A percentile compares a stretch with the other conserved stretches of the same genome.
phyloP scores from a whole-genome alignment of 2,797 vertebrate species.

The Xiphorhynchus erythropygius region DNA sequence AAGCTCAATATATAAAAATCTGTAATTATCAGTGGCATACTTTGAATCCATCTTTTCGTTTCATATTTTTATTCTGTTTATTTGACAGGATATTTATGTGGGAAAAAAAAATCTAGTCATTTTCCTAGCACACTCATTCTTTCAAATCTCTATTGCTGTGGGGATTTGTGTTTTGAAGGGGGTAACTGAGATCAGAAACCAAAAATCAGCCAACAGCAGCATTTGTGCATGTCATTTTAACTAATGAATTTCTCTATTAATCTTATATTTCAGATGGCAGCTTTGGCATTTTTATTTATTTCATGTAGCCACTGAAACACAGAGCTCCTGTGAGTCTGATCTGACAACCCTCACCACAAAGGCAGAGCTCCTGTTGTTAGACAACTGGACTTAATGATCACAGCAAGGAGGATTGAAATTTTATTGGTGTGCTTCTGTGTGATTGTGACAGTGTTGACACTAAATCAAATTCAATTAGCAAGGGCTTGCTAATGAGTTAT shows the following conservation, averaged over 20 bases:
- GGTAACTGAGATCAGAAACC: neutral
- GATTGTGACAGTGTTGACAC: conserved; percentile 72
- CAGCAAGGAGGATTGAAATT: conserved; percentile 62
- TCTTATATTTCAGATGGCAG: conserved; percentile 9
- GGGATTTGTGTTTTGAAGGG: conserved; percentile 16
- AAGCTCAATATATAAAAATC: neutral
- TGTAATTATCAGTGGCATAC: neutral
- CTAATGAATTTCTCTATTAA: conserved; percentile 45
- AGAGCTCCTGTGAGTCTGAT: conserved; percentile 31
- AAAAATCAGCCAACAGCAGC: neutral
- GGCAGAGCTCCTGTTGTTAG: conserved; percentile 62
- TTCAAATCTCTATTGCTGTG: neutral
- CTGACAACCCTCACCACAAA: conserved; percentile 69
- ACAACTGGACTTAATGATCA: conserved; percentile 72
- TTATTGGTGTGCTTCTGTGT: conserved; percentile 69
- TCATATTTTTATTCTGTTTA: neutral
- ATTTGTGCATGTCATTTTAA: conserved; percentile 5
- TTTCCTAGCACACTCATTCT: neutral
- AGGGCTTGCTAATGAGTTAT: conserved; percentile 75
- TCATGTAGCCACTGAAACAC: neutral
- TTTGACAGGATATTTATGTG: neutral
- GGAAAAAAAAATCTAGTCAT: neutral
- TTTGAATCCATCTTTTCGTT: neutral
- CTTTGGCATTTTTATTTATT: conserved; percentile 16
- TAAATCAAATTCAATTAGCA: conserved; percentile 83